These are phyloP conservation scores for Zaprionus nigranus DNA, from an alignment of 1,140 invertebrate genomes.

Conservation along the genomic window DNA sequence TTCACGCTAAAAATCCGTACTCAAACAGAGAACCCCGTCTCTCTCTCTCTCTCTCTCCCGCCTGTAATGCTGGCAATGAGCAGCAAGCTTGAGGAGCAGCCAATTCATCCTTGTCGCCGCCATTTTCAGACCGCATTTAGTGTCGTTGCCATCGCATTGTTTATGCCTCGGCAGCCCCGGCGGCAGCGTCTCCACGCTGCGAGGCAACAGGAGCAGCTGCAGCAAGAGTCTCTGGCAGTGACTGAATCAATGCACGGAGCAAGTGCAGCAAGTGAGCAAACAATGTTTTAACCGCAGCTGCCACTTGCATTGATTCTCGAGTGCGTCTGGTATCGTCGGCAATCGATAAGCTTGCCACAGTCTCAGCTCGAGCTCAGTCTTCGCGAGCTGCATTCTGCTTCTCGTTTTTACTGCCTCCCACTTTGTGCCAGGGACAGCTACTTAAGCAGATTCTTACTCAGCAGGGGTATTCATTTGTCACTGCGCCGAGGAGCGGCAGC, in stretches of 20 bases:
- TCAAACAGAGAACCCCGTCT: conserved; percentile 48
- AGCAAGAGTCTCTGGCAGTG: not conserved
- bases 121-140: conserved; percentile 45
- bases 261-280: conserved; percentile 22
- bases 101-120: conserved; percentile 54
- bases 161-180: conserved; percentile 34
- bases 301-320: conserved; percentile 68
- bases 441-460: conserved; percentile 53
- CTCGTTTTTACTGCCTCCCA: conserved; percentile 1
- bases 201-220: not conserved
- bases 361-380: not conserved
- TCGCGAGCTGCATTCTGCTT: not conserved
- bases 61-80: not conserved
- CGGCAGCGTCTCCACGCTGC: not conserved
- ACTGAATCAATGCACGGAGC: not conserved
- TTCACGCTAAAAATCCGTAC: conserved; percentile 78
- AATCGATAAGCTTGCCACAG: conserved; percentile 40
- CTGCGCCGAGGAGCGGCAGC: conserved; percentile 31
- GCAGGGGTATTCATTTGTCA: conserved; percentile 72
- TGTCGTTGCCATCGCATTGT: conserved; percentile 44
- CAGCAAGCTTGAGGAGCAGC: conserved; percentile 8
- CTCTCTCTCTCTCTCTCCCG: not conserved
- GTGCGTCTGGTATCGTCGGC: conserved; percentile 30
- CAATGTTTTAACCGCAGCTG: conserved; percentile 72
- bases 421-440: conserved; percentile 54